phyloP scores from a whole-genome alignment of 2,888 invertebrate genomes.

The Celastrina argiolus region DNA sequence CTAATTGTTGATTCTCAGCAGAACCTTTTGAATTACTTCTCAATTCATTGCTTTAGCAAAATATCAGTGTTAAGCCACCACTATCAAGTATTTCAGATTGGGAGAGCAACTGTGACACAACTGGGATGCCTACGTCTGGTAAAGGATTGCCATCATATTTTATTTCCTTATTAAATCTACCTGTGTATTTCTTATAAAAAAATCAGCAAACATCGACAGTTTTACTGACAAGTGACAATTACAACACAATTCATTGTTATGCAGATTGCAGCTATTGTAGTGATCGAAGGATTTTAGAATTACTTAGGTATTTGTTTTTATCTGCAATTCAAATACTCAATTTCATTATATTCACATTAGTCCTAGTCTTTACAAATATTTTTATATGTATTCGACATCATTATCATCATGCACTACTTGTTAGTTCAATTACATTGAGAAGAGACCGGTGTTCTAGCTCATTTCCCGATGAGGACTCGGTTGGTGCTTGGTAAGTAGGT shows the following conservation, averaged over 20 bases:
- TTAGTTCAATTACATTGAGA: no score
- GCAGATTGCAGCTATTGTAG: neutral
- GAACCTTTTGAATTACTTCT: no score
- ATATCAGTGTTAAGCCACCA: no score
- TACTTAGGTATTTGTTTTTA: neutral
- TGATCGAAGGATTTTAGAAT: neutral
- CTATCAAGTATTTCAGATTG: no score
- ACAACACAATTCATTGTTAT: slow-evolving; percentile 1
- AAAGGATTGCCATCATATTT: no score
- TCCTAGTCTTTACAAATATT: neutral
- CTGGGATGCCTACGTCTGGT: no score
- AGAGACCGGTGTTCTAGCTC: no score
- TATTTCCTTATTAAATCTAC: neutral
- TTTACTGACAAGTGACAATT: neutral
- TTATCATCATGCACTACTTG: neutral
- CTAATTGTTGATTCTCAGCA: no score
- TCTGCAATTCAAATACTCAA: neutral
- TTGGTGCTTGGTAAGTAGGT: no score
- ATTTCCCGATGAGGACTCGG: no score
- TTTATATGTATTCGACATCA: neutral
- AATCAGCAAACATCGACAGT: neutral
- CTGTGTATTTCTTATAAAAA: neutral
- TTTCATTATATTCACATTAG: neutral
- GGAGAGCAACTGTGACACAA: no score
- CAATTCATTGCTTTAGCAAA: no score